Percentiles rank a stretch among this genome's conserved stretches.
phyloP scores from a whole-genome alignment of 1,140 invertebrate species.

The Myzus persicae region DNA sequence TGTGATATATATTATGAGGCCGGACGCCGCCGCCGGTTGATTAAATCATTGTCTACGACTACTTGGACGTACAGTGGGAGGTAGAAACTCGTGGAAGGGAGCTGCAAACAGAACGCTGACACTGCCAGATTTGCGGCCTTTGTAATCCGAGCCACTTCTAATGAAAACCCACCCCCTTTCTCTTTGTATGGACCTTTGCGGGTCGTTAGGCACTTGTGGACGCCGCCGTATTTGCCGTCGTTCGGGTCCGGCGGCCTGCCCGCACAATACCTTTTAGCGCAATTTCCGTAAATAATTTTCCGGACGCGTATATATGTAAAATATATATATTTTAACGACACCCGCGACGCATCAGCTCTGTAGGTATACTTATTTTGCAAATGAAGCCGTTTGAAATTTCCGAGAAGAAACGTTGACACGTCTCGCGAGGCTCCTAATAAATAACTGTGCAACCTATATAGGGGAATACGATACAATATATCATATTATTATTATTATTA shows the following conservation, averaged over 20 bases:
- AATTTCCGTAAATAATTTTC: neutral
- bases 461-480: neutral
- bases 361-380: neutral
- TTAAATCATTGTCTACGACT: constrained; percentile 39
- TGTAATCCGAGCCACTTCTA: constrained; percentile 37
- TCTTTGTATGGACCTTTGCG: neutral
- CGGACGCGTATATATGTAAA: neutral
- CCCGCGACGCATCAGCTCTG: neutral
- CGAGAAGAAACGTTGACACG: constrained; percentile 4
- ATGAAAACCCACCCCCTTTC: constrained; percentile 39
- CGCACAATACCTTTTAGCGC: neutral
- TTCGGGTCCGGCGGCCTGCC: neutral
- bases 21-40: neutral
- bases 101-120: neutral
- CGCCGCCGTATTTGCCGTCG: neutral
- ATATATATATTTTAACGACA: neutral
- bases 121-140: neutral
- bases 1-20: neutral
- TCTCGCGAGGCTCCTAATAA: neutral
- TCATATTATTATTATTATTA: neutral
- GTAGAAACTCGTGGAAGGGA: too few relatives aligned
- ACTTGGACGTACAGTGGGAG: neutral
- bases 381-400: neutral
- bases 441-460: neutral
- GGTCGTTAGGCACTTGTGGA: neutral